Evolutionary conservation across 92 coral and sea anemone species (phyloP), one percentile per base, ranked within the genome.

Genomic region (Desmophyllum pertusum): DNA sequence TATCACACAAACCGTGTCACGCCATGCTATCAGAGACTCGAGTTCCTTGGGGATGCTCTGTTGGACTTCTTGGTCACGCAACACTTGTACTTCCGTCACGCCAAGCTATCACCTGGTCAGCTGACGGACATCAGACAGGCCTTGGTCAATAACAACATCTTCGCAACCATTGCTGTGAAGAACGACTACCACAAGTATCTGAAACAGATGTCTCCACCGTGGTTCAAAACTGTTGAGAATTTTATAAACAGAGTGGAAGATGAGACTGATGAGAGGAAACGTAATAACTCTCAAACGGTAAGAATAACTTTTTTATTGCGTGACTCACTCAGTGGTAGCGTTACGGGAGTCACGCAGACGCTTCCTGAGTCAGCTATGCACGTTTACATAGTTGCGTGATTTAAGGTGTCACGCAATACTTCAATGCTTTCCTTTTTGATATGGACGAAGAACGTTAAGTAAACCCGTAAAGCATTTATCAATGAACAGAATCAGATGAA

Each of bases 41-140:
- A 96, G 86, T 96, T 96, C 83, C 95, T 96, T 17, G 99, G 99
- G 10, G 99, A 96, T 45, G 99, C 99, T 36, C 33, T 96, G 42
- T 67, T 96, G 79, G 99, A 96, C 68, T 96, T 96, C 37, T 88
- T 96, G 35, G 98, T 96, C 73, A 96, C 99, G 36, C 97, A 94
- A 81, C 92, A 93, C 67, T 73, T 96, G 77, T 96, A 96, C 53
- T 92, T 93, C 85, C 83, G 89, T 71, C 88, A 91, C 50, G 85
- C 78, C 41, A 77, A 68, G 17, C 90, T 96, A 53, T 88, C 91
- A 1, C 99, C 99, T 0, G 99, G 99, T 11, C 77, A 92, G 69
- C 80, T 96, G 74, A 96, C 99, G 30, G 98, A 94, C 51, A 79
- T 96, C 41, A 95, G 99, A 41, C 98, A 95, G 80, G 99, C 99